phyloP scores from a whole-genome alignment of 2,113 vertebrate species.

The Oncorhynchus tshawytscha region DNA sequence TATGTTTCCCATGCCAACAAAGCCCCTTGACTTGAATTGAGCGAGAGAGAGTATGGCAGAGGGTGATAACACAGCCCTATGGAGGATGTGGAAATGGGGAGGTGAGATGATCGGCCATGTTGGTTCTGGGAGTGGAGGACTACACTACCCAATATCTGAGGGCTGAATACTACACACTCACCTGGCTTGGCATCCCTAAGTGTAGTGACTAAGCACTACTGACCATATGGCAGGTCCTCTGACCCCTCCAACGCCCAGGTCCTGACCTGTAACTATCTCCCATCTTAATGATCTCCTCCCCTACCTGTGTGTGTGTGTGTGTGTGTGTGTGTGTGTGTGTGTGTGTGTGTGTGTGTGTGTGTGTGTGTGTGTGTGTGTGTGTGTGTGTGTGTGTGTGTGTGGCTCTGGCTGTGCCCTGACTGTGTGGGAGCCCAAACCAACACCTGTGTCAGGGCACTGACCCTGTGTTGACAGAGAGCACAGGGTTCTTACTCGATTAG shows the following conservation, averaged over 20 bases:
- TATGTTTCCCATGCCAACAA: too few relatives aligned
- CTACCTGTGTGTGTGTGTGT: not conserved
- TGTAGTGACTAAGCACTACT: too few relatives aligned
- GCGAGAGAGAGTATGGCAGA: not conserved
- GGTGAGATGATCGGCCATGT: not conserved
- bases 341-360: too few relatives aligned
- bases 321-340: too few relatives aligned
- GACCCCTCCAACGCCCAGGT: not conserved
- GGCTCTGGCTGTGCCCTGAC: not conserved
- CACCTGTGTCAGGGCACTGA: slow-evolving; percentile 58
- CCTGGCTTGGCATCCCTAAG: not conserved
- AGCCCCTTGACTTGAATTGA: too few relatives aligned
- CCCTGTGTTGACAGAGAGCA: slow-evolving; percentile 63
- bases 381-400: not conserved
- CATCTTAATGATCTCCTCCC: not conserved
- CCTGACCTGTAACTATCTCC: not conserved
- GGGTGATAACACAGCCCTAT: not conserved
- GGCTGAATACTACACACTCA: not conserved
- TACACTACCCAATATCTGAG: not conserved
- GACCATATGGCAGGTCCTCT: not conserved
- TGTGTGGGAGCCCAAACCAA: slow-evolving; percentile 61
- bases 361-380: too few relatives aligned
- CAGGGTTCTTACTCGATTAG: slow-evolving; percentile 40
- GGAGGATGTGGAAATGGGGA: not conserved
- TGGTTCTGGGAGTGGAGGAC: too few relatives aligned